Evolutionary conservation across 2,113 vertebrate species (phyloP).

Genomic region (Andinoacara biseriatus): DNA sequence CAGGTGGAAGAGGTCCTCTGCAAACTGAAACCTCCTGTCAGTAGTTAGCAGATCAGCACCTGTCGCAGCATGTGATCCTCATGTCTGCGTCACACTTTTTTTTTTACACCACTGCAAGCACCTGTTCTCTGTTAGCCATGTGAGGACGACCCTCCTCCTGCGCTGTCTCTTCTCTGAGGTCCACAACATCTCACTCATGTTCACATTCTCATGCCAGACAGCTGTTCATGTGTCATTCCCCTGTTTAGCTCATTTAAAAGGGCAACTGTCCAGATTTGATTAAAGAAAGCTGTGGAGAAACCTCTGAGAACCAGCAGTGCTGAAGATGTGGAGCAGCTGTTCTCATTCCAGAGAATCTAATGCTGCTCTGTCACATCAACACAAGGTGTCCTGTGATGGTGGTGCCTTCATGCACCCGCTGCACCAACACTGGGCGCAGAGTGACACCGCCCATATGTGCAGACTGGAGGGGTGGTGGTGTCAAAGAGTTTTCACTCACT

Average conservation of each 20-base stretch:
- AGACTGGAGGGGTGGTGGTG: too few species aligned
- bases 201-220: neutral
- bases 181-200: neutral
- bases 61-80: slow-evolving; percentile 42
- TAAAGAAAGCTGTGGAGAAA: neutral
- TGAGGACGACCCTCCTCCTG: neutral
- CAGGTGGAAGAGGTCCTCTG: neutral
- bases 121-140: slow-evolving; percentile 17
- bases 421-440: too few species aligned
- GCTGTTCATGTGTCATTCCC: neutral
- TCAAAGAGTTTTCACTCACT: too few species aligned
- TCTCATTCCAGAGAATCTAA: too few species aligned
- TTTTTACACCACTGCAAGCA: neutral
- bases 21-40: neutral
- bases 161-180: neutral
- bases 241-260: neutral
- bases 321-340: neutral
- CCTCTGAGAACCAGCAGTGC: neutral
- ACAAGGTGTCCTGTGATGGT: too few species aligned
- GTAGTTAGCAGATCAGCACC: neutral
- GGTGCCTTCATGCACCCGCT: too few species aligned
- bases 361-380: too few species aligned
- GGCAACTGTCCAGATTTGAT: neutral
- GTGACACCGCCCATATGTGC: too few species aligned
- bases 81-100: slow-evolving; percentile 24